Base-by-base conservation (phyloP, 2,113 vertebrate species). In the Phrynosoma blainvillii region DNA sequence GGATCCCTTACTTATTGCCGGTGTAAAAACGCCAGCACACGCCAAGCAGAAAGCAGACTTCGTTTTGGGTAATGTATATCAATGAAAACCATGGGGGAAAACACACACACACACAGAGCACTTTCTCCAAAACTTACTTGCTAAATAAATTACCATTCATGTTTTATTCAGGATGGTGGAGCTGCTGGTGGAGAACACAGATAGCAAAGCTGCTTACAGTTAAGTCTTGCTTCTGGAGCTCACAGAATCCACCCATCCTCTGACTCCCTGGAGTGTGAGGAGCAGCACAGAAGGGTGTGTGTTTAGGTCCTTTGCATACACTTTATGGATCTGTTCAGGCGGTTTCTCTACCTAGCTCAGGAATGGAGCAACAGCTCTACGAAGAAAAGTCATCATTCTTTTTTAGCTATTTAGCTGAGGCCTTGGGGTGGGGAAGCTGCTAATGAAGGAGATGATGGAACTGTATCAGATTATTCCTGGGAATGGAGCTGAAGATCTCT, bases 81-180 rank as follows among this genome's bases (percentile, higher is more conserved):
- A 92, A 52, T 94, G 42, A 92, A 71, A 86, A 16, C 88, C 71
- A 73, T 79, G 82, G 84, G 89, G 86, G 93, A 83, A 90, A 92
- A 93, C 25, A 16, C 5, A 7, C 2, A 7, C 27, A 13, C 62
- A 36, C 36, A 36, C 36, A 36, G 1, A 36, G 36, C 6, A 10
- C 23, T 81, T 85, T 91, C 96, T 93, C 95, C 89, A 93, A 96
- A 89, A 7, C 87, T 87, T 85, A 20, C 93, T 88, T 92, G 93
- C 95, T 96, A 96, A 97, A 96, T 96, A 97, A 97, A 96, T 97
- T 91, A 96, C 96, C 0, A 65, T 75, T 94, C 90, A 95, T 96
- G 91, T 96, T 97, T 97, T 95, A 96, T 97, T 96, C 92, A 97
- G 89, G 84, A 54, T 36, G 54, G 85, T 94, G 4, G 0, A 0